phyloP scores from a whole-genome alignment of 2,888 invertebrate species.

The Phortica okadai region DNA sequence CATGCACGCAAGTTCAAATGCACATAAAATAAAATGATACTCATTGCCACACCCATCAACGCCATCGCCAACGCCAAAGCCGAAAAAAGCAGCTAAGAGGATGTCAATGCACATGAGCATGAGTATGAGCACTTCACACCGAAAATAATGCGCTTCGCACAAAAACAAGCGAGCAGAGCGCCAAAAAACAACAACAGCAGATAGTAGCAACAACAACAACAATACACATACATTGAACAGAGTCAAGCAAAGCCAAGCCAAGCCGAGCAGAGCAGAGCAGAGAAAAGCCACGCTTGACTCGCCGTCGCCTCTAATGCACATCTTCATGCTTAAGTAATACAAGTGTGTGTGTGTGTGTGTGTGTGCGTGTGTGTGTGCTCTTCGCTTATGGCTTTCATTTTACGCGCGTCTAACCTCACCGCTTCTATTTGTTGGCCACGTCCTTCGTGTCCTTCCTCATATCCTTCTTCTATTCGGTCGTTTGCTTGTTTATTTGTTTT shows the following conservation, averaged over 20 bases:
- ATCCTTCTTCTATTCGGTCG: not conserved
- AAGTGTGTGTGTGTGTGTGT: not conserved
- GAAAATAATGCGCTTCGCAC: too few relatives aligned
- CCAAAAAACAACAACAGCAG: not conserved
- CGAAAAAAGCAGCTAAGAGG: conserved; percentile 1
- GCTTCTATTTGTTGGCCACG: not conserved
- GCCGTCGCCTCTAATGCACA: conserved; percentile 31
- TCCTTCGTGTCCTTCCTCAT: too few relatives aligned
- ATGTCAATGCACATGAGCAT: too few relatives aligned
- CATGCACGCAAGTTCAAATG: conserved; percentile 18
- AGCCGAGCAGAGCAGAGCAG: not conserved
- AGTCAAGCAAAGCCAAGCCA: conserved; percentile 23
- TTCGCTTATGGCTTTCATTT: not conserved
- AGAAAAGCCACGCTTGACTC: conserved; percentile 19
- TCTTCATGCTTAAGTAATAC: not conserved
- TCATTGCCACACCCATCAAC: not conserved
- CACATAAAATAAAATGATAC: conserved; percentile 26
- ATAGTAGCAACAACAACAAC: conserved; percentile 4
- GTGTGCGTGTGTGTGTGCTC: conserved; percentile 3
- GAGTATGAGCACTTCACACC: too few relatives aligned
- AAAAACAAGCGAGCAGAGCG: not conserved
- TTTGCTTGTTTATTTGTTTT: conserved; percentile 12
- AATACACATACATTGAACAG: not conserved
- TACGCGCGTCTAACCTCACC: not conserved
- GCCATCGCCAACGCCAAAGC: not conserved